Conservation (phyloP, 2,888 invertebrate species). For the Rhagonycha lutea region DNA sequence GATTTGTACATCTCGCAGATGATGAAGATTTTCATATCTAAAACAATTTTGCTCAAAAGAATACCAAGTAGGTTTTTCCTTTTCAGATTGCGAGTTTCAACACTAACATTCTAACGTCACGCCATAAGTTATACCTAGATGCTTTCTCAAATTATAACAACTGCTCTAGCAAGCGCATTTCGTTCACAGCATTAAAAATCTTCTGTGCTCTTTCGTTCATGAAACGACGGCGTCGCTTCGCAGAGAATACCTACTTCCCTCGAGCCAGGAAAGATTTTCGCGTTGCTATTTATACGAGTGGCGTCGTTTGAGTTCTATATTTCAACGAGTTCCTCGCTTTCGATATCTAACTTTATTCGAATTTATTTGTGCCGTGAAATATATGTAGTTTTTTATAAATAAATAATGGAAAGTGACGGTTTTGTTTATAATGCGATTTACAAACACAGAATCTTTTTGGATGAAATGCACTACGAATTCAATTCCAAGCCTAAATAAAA, state of each 20-base stretch:
- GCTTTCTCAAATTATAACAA: conserved; percentile 40
- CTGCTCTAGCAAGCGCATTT: conserved; percentile 37
- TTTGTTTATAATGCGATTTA: not conserved
- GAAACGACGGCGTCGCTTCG: conserved; percentile 32
- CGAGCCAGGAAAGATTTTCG: conserved; percentile 27
- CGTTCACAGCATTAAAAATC: conserved; percentile 38
- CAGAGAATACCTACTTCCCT: conserved; percentile 13
- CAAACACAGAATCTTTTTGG: not conserved
- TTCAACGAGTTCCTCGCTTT: conserved; percentile 16
- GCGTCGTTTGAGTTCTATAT: conserved; percentile 23
- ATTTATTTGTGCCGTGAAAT: not conserved
- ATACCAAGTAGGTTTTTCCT: not conserved
- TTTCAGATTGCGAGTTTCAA: not conserved
- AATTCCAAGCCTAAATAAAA: not conserved
- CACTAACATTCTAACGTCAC: not conserved
- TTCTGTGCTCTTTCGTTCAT: conserved; percentile 36
- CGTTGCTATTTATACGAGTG: conserved; percentile 28
- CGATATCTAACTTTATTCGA: conserved; percentile 8
- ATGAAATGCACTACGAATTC: not conserved
- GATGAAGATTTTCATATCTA: not conserved
- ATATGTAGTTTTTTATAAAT: not conserved
- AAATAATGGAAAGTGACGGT: not conserved
- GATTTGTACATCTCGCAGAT: not conserved
- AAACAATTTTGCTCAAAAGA: not conserved
- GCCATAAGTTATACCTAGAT: conserved; percentile 34